Evolutionary conservation across 2,888 invertebrate species (phyloP).

Genomic region (Catocala sponsa): DNA sequence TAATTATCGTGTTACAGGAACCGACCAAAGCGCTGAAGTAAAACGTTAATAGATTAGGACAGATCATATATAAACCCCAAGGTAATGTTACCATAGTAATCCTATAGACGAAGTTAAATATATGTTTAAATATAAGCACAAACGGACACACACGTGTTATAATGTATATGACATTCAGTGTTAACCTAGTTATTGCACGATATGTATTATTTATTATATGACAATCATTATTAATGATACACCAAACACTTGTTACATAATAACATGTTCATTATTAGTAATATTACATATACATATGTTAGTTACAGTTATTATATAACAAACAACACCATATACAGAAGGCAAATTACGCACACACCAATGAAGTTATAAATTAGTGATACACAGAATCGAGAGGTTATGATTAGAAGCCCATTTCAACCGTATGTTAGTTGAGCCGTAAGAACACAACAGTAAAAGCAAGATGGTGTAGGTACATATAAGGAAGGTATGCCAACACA

Average conservation of each 20-base stretch:
- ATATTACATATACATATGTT: conserved; percentile 37
- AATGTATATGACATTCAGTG: conserved; percentile 60
- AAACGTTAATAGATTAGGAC: conserved; percentile 64
- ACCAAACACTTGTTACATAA: conserved; percentile 72
- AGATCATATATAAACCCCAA: conserved; percentile 45
- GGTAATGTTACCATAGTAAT: conserved; percentile 50
- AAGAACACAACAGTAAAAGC: conserved; percentile 83
- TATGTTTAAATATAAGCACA: conserved; percentile 49
- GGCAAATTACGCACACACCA: conserved; percentile 88
- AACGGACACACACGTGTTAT: conserved; percentile 53
- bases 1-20: conserved; percentile 65
- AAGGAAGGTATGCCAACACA: conserved; percentile 56
- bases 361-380: conserved; percentile 71
- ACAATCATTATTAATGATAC: conserved; percentile 55
- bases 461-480: conserved; percentile 67
- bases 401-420: conserved; percentile 79
- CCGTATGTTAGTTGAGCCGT: conserved; percentile 78
- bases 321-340: conserved; percentile 75
- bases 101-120: conserved; percentile 50
- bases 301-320: conserved; percentile 72
- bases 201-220: conserved; percentile 45
- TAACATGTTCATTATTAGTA: conserved; percentile 58
- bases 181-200: conserved; percentile 53
- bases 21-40: conserved; percentile 70
- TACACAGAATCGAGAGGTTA: conserved; percentile 67